phyloP scores from a whole-genome alignment of 2,797 vertebrate genomes.

The Pseudochirops corinnae region DNA sequence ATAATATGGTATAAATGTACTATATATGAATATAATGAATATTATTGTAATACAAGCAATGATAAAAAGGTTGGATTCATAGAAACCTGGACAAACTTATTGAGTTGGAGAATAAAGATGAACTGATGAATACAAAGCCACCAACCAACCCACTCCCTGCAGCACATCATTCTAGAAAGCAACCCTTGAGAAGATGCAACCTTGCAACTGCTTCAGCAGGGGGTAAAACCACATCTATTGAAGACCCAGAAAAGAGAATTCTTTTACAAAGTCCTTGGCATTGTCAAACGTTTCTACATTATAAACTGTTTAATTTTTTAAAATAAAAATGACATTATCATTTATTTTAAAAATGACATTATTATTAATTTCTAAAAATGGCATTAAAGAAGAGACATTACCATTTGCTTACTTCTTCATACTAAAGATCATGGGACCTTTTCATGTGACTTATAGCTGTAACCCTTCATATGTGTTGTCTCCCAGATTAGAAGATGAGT shows the following conservation, averaged over 20 bases:
- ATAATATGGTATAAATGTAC: background rate
- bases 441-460: background rate
- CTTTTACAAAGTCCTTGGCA: background rate
- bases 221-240: background rate
- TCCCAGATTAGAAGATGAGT: background rate
- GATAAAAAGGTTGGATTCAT: background rate
- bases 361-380: background rate
- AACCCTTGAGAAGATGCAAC: background rate
- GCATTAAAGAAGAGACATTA: background rate
- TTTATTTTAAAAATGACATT: too few relatives aligned
- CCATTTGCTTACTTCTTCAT: background rate
- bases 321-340: background rate
- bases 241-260: background rate
- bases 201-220: background rate
- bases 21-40: background rate
- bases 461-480: background rate
- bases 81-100: background rate
- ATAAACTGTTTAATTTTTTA: background rate
- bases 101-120: background rate
- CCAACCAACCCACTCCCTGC: background rate
- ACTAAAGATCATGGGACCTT: background rate
- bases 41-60: background rate
- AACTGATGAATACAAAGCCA: background rate
- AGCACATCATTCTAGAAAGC: background rate
- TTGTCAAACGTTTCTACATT: background rate